Percentiles rank a stretch among this genome's conserved stretches.
phyloP scores from a whole-genome alignment of 2,113 vertebrate species.

The Crotalus helleri region DNA sequence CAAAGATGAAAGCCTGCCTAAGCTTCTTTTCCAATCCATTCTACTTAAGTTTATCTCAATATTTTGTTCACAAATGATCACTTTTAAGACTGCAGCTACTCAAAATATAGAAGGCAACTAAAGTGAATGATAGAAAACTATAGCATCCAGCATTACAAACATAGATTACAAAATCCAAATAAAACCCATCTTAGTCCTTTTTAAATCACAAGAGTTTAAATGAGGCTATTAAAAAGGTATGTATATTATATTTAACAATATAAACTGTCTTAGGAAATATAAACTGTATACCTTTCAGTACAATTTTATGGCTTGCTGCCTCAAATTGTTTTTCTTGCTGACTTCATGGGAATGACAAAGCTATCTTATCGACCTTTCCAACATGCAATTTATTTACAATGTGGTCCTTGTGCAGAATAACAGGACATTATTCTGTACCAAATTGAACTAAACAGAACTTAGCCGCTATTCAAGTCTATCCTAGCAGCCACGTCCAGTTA shows the following conservation, averaged over 20 bases:
- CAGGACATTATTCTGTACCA: not conserved
- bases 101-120: not conserved
- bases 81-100: not conserved
- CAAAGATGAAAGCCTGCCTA: not conserved
- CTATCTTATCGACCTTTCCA: not conserved
- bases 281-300: not conserved
- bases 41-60: not conserved
- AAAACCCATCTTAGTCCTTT: not conserved
- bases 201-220: not conserved
- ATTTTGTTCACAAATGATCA: not conserved
- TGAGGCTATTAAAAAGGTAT: not conserved
- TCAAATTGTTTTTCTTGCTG: not conserved
- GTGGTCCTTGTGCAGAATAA: not conserved
- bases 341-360: not conserved
- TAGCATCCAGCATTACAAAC: not conserved
- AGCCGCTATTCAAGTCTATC: too few relatives aligned
- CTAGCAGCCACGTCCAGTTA: not conserved
- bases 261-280: not conserved
- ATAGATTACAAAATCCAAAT: not conserved
- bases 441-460: not conserved
- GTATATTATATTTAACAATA: not conserved
- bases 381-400: not conserved
- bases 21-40: not conserved
- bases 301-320: not conserved
- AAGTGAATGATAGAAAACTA: not conserved